Conservation (phyloP, 1,140 invertebrate genomes). For the Sipha flava region DNA sequence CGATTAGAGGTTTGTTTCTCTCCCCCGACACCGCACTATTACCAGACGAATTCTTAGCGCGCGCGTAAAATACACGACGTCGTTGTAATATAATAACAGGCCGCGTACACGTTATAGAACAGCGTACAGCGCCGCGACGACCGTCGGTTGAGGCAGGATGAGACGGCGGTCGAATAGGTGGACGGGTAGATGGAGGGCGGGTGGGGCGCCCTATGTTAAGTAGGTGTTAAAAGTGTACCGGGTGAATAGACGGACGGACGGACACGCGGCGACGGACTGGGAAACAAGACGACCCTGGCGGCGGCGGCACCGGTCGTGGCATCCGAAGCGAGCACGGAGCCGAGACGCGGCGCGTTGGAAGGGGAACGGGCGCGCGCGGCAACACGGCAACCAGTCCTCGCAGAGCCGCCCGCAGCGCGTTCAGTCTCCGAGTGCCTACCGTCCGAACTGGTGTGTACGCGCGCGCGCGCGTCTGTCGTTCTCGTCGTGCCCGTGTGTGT, state of each 20-base stretch:
- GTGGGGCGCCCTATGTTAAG: neutral
- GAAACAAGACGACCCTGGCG: constrained; percentile 21
- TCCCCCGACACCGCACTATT: too few species aligned
- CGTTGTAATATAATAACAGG: neutral
- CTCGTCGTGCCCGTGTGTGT: neutral
- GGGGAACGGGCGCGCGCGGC: neutral
- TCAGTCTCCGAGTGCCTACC: constrained; percentile 23
- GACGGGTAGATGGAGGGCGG: neutral
- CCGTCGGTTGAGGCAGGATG: too few species aligned
- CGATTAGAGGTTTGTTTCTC: too few species aligned
- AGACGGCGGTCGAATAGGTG: too few species aligned
- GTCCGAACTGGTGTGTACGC: neutral
- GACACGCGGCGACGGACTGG: neutral
- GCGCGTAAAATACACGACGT: too few species aligned
- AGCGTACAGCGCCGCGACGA: neutral
- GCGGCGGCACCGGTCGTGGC: neutral
- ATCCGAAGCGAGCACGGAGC: neutral
- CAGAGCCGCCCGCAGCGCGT: neutral
- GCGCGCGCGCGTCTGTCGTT: neutral
- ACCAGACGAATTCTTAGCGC: too few species aligned
- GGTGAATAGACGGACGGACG: neutral
- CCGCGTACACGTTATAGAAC: neutral
- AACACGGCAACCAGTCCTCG: constrained; percentile 21
- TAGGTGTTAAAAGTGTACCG: constrained; percentile 31
- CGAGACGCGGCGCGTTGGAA: neutral